These are phyloP conservation scores for Holotrichia oblita DNA, from an alignment of 1,140 invertebrate genomes.

Conservation along the genomic window DNA sequence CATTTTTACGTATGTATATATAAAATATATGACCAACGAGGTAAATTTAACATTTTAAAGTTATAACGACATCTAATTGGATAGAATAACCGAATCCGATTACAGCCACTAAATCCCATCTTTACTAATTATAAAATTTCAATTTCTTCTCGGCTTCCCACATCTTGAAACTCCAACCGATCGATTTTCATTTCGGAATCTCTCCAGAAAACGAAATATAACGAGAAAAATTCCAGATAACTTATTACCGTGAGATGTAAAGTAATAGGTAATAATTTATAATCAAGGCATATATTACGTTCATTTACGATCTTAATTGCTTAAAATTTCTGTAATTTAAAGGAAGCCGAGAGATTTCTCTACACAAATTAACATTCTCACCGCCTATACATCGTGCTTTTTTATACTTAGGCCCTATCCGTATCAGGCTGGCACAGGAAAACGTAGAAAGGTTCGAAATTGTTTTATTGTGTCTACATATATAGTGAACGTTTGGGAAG, in stretches of 20 bases:
- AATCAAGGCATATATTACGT: conserved; percentile 24
- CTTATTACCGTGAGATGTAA: background rate
- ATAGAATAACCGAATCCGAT: background rate
- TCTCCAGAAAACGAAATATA: background rate
- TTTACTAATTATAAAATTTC: conserved; percentile 5
- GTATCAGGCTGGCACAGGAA: background rate
- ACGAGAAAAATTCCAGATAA: conserved; percentile 20
- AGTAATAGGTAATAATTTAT: conserved; percentile 31
- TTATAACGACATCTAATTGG: background rate
- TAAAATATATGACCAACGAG: too few species aligned
- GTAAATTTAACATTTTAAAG: too few species aligned
- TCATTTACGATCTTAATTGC: conserved; percentile 26
- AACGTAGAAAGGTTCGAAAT: conserved; percentile 9
- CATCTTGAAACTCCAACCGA: background rate
- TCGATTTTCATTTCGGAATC: conserved; percentile 4
- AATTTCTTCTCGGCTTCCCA: background rate
- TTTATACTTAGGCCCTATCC: background rate
- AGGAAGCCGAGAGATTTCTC: background rate
- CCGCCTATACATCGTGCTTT: background rate
- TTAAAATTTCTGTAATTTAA: conserved; percentile 29
- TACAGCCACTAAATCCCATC: background rate
- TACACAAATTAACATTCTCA: background rate
- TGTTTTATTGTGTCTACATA: conserved; percentile 37
- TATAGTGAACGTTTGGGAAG: background rate
- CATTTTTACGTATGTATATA: too few species aligned